Evolutionary conservation across 2,113 vertebrate genomes (phyloP).

Genomic region (Amazona vittata): DNA sequence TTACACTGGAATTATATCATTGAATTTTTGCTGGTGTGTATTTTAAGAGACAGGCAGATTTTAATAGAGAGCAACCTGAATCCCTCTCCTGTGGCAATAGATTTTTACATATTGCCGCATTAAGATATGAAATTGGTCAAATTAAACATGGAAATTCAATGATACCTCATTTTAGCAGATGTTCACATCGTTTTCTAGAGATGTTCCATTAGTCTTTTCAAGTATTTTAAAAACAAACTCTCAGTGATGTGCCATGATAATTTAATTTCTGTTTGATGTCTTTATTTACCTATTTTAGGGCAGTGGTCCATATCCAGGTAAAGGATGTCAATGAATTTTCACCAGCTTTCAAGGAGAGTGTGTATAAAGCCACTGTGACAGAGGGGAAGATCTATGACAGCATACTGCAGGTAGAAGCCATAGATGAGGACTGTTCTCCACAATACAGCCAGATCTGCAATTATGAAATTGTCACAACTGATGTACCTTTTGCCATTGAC

Average conservation of each 20-base stretch:
- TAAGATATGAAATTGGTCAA: not conserved
- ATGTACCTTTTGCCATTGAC: slow-evolving; percentile 94
- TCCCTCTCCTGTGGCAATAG: not conserved
- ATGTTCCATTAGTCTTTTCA: not conserved
- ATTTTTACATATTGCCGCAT: not conserved
- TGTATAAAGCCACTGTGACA: slow-evolving; percentile 86
- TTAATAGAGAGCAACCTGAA: not conserved
- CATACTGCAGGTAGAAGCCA: slow-evolving; percentile 94
- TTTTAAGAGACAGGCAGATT: not conserved
- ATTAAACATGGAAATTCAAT: not conserved
- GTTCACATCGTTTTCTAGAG: not conserved
- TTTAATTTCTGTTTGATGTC: not conserved
- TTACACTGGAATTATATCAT: not conserved
- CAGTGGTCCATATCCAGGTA: slow-evolving; percentile 95
- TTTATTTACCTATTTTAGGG: slow-evolving; percentile 74
- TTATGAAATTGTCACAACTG: slow-evolving; percentile 89
- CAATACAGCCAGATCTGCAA: slow-evolving; percentile 98
- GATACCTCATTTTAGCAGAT: not conserved
- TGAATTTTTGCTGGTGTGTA: not conserved
- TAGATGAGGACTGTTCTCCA: slow-evolving; percentile 94
- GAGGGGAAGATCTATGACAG: slow-evolving; percentile 96
- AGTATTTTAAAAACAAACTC: not conserved
- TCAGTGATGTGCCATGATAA: not conserved
- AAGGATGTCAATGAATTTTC: slow-evolving; percentile 96
- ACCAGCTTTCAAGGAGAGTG: slow-evolving; percentile 87